Base-by-base conservation (phyloP, 2,888 invertebrate genomes). In the Lordiphosa andalusiaca region DNA sequence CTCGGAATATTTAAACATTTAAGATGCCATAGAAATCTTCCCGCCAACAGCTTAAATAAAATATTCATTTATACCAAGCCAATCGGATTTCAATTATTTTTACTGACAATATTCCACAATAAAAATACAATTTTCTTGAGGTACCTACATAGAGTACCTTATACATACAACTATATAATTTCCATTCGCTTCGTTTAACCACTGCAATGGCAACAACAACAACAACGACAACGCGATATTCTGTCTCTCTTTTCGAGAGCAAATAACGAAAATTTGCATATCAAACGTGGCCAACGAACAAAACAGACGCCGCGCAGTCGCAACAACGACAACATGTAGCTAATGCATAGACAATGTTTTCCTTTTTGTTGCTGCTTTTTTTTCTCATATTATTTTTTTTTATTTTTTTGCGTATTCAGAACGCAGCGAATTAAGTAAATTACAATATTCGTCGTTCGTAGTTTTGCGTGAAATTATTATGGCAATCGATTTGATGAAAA, bases 351-450 rank as follows among this genome's bases (percentile, higher is more conserved):
- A 68, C 77, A 76, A 76, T 76, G 75, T 76, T 81, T 59, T 61
- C 50, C 33, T 12, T 49, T 40, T 40, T 33, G 25, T 23, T 19
- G 9, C 36, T 60, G 51, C 48, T 30, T 19, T 47, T 60, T 41
- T 39, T 60, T 60, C 36, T n/a, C n/a, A n/a, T n/a, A n/a, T n/a
- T n/a, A 35, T 38, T 33, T 48, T 59, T 40, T 46, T 50, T 48
- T 59, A 36, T 46, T 50, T 53, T 36, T 76, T 81, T 76, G 70
- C 84, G 77, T 84, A 76, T 68, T 63, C 49, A 59, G 64, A 81
- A 69, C 84, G 84, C 67, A 65, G 55, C 76, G 77, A 84, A 78
- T 78, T 78, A 78, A 84, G 71, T 81, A 78, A 78, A 78, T 78
- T 78, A 78, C 77, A 77, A 78, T 81, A 76, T 71, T 42, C 39